phyloP scores from a whole-genome alignment of 23 tunicate species.

The Aplidium turbinatum region DNA sequence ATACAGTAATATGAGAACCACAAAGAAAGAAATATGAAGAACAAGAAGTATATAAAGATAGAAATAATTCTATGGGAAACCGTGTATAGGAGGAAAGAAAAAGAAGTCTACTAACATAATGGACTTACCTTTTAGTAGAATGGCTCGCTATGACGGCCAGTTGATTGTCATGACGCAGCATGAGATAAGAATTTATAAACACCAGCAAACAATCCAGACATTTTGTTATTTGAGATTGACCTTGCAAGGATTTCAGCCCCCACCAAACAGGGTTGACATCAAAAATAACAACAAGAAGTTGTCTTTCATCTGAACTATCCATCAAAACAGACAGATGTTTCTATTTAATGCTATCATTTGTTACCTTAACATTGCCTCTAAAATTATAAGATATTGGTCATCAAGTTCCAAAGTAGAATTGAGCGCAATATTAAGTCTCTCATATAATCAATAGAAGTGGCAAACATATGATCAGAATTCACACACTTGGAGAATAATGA shows the following conservation, averaged over 20 bases:
- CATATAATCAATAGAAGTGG: too few species aligned
- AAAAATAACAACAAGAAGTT: constrained; percentile 73
- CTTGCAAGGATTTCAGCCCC: constrained; percentile 84
- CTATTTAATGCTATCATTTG: too few species aligned
- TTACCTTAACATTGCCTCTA: too few species aligned
- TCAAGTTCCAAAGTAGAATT: too few species aligned
- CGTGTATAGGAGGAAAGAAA: neutral
- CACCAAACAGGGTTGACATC: constrained; percentile 96
- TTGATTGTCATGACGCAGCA: constrained; percentile 78
- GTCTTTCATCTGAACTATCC: constrained; percentile 24
- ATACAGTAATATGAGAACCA: too few species aligned
- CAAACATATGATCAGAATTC: too few species aligned
- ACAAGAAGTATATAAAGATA: too few species aligned
- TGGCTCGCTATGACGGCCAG: constrained; percentile 88
- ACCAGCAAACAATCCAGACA: constrained; percentile 79
- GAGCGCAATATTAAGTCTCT: too few species aligned
- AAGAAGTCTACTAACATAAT: neutral
- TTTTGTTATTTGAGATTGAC: constrained; percentile 69
- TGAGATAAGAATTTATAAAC: constrained; percentile 79
- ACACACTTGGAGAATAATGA: too few species aligned
- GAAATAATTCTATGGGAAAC: neutral
- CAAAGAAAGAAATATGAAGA: too few species aligned
- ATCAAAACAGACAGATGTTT: too few species aligned
- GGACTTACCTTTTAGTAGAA: constrained; percentile 60
- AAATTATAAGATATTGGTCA: too few species aligned